These are phyloP conservation scores for Paracentrotus lividus DNA, from an alignment of 53 echinoderm and acorn worm genomes.

Conservation along the genomic window DNA sequence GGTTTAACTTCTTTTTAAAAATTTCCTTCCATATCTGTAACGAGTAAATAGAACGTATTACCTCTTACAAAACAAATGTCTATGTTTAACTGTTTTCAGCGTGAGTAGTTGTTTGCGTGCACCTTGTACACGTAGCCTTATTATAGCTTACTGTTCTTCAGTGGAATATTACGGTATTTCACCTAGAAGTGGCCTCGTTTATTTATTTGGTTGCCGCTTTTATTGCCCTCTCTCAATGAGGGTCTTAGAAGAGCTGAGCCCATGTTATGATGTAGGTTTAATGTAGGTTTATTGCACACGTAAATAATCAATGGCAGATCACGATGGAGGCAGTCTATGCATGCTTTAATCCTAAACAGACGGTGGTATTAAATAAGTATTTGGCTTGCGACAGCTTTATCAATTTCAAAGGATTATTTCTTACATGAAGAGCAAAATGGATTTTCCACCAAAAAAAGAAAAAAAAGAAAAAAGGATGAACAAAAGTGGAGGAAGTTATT, in stretches of 20 bases:
- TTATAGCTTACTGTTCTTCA: not conserved
- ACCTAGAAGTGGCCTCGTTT: not conserved
- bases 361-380: too few species aligned
- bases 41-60: conserved; percentile 43
- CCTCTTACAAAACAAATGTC: not conserved
- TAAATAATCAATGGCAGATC: not conserved
- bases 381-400: too few species aligned
- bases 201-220: not conserved
- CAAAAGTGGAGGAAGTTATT: not conserved
- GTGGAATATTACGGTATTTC: not conserved
- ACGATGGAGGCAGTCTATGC: too few species aligned
- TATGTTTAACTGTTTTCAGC: conserved; percentile 15
- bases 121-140: not conserved
- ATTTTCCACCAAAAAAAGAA: too few species aligned
- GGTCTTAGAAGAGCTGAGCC: fast-evolving
- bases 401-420: too few species aligned
- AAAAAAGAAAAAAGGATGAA: not conserved
- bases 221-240: not conserved
- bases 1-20: not conserved
- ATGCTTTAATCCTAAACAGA: too few species aligned
- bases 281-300: not conserved
- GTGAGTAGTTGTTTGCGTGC: not conserved
- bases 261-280: not conserved
- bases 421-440: too few species aligned
- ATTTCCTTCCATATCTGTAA: conserved; percentile 21